These are phyloP conservation scores for Rhinolophus sinicus DNA, from an alignment of 2,113 vertebrate genomes.

Conservation along the genomic window DNA sequence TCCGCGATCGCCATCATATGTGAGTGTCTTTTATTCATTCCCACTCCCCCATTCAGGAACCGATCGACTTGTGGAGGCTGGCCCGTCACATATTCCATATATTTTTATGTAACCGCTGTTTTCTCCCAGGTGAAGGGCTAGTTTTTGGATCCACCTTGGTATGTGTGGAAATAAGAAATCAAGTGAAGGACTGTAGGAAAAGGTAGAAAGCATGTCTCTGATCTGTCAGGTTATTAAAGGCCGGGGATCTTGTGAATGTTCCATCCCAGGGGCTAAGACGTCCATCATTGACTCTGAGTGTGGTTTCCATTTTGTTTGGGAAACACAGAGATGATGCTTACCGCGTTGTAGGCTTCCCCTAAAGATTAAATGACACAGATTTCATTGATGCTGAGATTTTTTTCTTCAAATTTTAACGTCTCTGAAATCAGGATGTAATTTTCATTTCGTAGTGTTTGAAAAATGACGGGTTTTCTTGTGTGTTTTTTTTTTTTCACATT, in stretches of 20 bases:
- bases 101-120: background rate
- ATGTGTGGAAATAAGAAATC: background rate
- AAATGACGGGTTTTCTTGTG: background rate
- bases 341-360: background rate
- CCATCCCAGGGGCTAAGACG: background rate
- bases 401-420: background rate
- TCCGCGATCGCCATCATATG: too few species aligned
- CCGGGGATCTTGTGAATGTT: accelerated
- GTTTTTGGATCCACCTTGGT: background rate
- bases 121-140: background rate
- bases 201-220: accelerated
- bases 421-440: conserved; percentile 17
- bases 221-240: background rate
- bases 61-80: too few species aligned
- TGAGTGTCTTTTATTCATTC: too few species aligned
- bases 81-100: too few species aligned
- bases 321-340: background rate
- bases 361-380: background rate
- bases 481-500: background rate
- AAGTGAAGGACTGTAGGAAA: background rate
- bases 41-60: too few species aligned
- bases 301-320: background rate
- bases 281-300: background rate
- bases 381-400: background rate
- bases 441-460: background rate